A percentile compares a stretch with the other conserved stretches of the same genome.
phyloP scores from a whole-genome alignment of 2,113 vertebrate genomes.

The Rhynchomys soricoides region DNA sequence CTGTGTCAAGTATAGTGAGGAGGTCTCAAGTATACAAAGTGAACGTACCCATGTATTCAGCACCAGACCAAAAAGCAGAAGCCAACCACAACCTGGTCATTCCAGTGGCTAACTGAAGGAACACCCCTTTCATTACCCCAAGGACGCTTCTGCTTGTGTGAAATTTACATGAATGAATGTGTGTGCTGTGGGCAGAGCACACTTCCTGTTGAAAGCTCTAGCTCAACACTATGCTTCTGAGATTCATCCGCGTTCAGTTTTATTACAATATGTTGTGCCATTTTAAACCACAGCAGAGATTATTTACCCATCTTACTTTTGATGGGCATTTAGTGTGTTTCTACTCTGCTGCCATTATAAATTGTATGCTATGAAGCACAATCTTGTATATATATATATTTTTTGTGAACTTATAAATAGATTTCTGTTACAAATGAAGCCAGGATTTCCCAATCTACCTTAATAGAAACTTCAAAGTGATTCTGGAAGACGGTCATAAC shows the following conservation, averaged over 20 bases:
- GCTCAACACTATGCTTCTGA: neutral
- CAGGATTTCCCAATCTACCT: neutral
- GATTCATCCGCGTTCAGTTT: conserved; percentile 7
- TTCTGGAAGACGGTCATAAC: neutral
- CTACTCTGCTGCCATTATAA: neutral
- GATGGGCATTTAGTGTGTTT: conserved; percentile 18
- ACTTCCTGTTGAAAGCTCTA: neutral
- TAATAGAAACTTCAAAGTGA: neutral
- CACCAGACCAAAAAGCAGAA: neutral
- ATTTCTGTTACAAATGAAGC: neutral
- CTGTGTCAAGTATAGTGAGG: neutral
- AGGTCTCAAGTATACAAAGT: neutral
- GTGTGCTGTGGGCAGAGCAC: neutral
- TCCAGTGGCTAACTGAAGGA: neutral
- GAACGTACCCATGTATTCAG: neutral
- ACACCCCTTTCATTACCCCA: neutral
- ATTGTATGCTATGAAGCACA: neutral
- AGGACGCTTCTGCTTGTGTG: neutral
- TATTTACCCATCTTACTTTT: conserved; percentile 19
- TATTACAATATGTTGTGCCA: neutral
- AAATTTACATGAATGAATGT: conserved; percentile 34
- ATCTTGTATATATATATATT: neutral
- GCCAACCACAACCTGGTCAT: neutral
- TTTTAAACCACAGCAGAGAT: conserved; percentile 20
- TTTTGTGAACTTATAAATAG: neutral